Percentiles rank a stretch among this genome's conserved stretches.
phyloP scores from a whole-genome alignment of 2,797 vertebrate species.

The Leptatherina wallacei region DNA sequence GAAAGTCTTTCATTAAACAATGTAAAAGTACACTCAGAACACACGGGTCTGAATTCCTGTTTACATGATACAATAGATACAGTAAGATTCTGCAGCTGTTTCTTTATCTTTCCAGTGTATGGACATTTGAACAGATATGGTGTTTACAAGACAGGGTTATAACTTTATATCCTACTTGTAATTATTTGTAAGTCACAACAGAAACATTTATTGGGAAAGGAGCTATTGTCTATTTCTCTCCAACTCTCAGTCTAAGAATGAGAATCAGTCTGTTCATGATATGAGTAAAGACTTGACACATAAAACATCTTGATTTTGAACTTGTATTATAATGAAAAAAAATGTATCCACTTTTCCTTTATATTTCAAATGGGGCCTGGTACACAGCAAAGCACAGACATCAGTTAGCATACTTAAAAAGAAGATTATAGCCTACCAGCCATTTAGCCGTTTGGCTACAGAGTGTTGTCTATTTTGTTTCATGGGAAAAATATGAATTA shows the following conservation, averaged over 20 bases:
- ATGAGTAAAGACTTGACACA: conserved; percentile 18
- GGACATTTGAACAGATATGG: conserved; percentile 48
- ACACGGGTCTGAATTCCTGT: conserved; percentile 34
- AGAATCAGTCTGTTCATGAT: conserved; percentile 23
- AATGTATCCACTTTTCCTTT: not conserved
- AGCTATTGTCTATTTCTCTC: conserved; percentile 23
- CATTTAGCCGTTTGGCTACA: conserved; percentile 15
- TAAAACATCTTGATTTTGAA: conserved; percentile 7
- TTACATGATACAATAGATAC: conserved; percentile 47
- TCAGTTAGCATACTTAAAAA: conserved; percentile 15
- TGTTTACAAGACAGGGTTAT: conserved; percentile 49
- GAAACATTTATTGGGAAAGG: conserved; percentile 17
- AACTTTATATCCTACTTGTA: conserved; percentile 32
- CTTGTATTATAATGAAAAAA: conserved; percentile 5
- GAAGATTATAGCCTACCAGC: conserved; percentile 22
- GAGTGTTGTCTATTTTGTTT: not conserved
- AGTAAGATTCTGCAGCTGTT: conserved; percentile 19
- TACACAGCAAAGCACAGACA: conserved; percentile 38
- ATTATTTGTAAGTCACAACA: conserved; percentile 18
- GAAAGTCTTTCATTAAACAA: conserved; percentile 60
- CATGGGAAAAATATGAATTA: conserved; percentile 16
- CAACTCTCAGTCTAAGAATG: conserved; percentile 8
- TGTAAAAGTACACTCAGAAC: conserved; percentile 49
- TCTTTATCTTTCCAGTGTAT: conserved; percentile 27
- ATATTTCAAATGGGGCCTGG: not conserved